Evolutionary conservation across 2,797 vertebrate species (phyloP).

Genomic region (Platyrinchus mystaceus): DNA sequence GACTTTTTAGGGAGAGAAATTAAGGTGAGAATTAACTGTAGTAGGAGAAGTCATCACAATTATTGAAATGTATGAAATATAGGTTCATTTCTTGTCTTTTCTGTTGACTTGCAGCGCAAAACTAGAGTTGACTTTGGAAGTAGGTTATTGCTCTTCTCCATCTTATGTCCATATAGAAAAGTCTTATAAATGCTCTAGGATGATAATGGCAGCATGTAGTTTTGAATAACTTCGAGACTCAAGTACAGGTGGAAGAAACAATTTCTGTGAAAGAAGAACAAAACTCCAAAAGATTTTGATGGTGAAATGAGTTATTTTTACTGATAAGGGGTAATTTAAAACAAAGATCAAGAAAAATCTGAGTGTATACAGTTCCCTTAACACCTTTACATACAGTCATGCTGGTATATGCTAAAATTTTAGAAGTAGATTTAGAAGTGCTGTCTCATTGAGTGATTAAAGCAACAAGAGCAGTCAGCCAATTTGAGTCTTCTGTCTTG

Average conservation of each 20-base stretch:
- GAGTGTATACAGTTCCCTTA: not conserved
- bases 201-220: not conserved
- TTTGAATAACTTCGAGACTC: not conserved
- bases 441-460: constrained; percentile 7
- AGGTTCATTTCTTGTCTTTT: not conserved
- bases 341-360: not conserved
- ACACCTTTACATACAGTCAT: not conserved
- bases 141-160: not conserved
- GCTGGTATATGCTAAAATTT: not conserved
- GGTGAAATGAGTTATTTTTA: not conserved
- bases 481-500: not conserved
- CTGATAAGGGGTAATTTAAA: not conserved
- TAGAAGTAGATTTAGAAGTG: constrained; percentile 27
- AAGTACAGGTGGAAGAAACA: not conserved
- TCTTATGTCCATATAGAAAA: not conserved
- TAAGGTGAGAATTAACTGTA: not conserved
- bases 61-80: not conserved
- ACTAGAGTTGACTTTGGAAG: not conserved
- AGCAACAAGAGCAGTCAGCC: not conserved
- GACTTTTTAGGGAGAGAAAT: not conserved
- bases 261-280: not conserved
- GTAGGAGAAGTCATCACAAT: not conserved
- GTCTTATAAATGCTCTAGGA: not conserved
- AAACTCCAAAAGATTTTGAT: not conserved
- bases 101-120: not conserved